These are phyloP conservation scores for Grammomys dolichurus DNA, from an alignment of 2,113 vertebrate species.

Conservation along the genomic window DNA sequence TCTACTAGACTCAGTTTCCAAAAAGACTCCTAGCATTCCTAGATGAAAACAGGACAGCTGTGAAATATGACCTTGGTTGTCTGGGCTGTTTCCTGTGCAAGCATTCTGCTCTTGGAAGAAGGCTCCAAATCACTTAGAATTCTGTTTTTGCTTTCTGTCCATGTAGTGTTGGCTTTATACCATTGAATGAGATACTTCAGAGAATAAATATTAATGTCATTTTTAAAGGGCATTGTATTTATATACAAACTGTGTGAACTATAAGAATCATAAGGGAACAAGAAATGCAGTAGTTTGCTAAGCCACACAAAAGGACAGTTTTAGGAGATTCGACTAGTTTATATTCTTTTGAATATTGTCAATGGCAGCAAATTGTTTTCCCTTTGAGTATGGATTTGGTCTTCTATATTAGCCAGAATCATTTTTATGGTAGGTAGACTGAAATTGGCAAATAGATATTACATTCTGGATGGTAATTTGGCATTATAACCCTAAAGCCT, in stretches of 20 bases:
- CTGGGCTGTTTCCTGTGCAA: not conserved
- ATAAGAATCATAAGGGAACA: not conserved
- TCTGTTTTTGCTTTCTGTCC: not conserved
- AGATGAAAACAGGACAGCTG: not conserved
- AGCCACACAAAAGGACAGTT: not conserved
- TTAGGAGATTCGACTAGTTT: not conserved
- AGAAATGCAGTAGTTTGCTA: not conserved
- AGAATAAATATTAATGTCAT: not conserved
- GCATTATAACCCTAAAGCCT: not conserved
- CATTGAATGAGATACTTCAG: not conserved
- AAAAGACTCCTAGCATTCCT: not conserved
- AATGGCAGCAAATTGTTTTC: not conserved
- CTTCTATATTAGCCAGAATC: not conserved
- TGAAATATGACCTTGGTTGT: not conserved
- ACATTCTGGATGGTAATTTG: slow-evolving; percentile 25
- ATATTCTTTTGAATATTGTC: not conserved
- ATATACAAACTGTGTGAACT: not conserved
- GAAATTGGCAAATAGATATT: slow-evolving; percentile 5
- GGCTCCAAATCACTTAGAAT: not conserved
- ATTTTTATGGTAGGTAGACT: not conserved
- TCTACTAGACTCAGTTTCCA: not conserved
- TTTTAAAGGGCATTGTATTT: not conserved
- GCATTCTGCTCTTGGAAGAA: not conserved
- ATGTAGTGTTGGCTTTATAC: not conserved
- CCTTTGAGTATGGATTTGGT: not conserved